Evolutionary conservation across 2,797 vertebrate genomes (phyloP), one percentile per base, ranked within the genome.

Genomic region (Alfaro cultratus): DNA sequence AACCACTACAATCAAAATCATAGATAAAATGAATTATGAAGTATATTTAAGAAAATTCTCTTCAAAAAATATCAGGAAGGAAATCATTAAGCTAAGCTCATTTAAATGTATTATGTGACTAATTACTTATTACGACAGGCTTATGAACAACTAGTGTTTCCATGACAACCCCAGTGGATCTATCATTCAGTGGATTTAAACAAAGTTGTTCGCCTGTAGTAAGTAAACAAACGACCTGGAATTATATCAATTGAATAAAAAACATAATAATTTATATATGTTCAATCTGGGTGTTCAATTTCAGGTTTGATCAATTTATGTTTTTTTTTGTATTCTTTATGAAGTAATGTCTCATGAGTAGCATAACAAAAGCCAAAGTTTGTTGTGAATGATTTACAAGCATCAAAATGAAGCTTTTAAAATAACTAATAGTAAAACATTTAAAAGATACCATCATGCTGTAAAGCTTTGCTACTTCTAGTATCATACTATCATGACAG

Each of bases 171-270:
- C 64, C 76, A 76, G 11, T 73, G 80, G 85, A 77, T 80, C 74
- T 71, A 68, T 84, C 77, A 83, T 85, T 84, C 85, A 21, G 84
- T 83, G 41, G 53, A 55, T 79, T 85, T 74, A 82, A 87, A 84
- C 84, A 85, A 83, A 1, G 64, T 43, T 78, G 83, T 81, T 87
- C 82, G 85, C 91, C 86, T 89, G 83, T 82, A 92, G 84, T 85
- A 46, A 71, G 29, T 31, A 62, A 13, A 62, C 6, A 15, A 34
- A 34, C 18, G 29, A 31, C 2, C 57, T 62, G 5, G 34, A 64
- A 67, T 67, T 4, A 39, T 21, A 23, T 23, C 1, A 68, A 41
- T n/a, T 11, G 0, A 39, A 39, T 36, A 67, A 39, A 39, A 29
- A 60, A 2, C 6, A 57, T 18, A 45, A 13, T 21, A 41, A 41